Percentiles rank a stretch among this genome's conserved stretches.
Evolutionary conservation across 2,113 vertebrate genomes (phyloP).

Genomic region (Apteryx mantelli): DNA sequence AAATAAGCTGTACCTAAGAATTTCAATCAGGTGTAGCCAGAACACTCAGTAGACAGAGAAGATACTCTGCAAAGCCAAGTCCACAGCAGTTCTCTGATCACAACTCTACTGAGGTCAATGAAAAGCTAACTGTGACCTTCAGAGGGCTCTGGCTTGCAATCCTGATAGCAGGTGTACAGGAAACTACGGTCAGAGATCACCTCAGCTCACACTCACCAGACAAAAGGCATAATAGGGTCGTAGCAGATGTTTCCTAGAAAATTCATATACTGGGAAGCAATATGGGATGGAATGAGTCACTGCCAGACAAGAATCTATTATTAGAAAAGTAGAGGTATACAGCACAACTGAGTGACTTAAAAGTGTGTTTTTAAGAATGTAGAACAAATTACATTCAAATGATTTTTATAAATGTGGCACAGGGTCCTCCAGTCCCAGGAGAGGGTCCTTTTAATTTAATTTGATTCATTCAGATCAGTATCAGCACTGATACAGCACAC

Average conservation of each 20-base stretch:
- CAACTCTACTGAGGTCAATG: not conserved
- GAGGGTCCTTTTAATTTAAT: not conserved
- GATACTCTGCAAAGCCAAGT: not conserved
- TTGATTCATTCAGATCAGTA: not conserved
- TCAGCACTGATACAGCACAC: not conserved
- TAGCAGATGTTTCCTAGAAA: not conserved
- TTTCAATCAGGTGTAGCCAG: not conserved
- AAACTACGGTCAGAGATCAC: not conserved
- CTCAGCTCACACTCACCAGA: not conserved
- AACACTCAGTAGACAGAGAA: not conserved
- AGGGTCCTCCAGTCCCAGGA: not conserved
- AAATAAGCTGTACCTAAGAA: not conserved
- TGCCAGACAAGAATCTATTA: not conserved
- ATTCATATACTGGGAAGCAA: not conserved
- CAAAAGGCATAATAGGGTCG: not conserved
- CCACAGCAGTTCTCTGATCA: not conserved
- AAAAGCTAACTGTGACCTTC: not conserved
- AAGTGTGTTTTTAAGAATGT: not conserved
- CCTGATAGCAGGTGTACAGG: not conserved
- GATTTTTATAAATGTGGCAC: not conserved
- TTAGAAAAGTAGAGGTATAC: not conserved
- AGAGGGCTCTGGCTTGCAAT: not conserved
- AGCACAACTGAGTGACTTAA: fast-evolving
- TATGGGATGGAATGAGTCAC: not conserved
- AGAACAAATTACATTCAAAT: not conserved